Percentiles rank a stretch among this genome's conserved stretches.
Conservation (phyloP, 2,888 invertebrate species). For the Apamea sordens region DNA sequence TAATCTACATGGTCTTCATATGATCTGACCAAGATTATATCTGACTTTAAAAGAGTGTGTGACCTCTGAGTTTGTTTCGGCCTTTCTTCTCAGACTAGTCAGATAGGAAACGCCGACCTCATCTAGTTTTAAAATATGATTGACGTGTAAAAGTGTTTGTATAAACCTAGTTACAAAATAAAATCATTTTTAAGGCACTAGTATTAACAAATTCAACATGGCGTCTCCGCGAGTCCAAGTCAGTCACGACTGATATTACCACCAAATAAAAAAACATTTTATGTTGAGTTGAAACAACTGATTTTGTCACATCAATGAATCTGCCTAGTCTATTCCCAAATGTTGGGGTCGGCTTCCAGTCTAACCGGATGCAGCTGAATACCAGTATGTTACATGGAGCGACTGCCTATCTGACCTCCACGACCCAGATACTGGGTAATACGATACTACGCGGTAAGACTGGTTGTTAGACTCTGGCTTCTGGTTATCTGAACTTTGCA, state of each 20-base stretch:
- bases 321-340: not conserved
- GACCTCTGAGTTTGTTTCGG: no score
- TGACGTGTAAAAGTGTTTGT: no score
- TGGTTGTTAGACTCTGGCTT: not conserved
- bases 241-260: constrained; percentile 40
- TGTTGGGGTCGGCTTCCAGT: not conserved
- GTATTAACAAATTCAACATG: constrained; percentile 33
- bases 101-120: no score
- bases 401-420: no score
- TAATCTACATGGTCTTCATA: no score
- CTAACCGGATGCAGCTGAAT: not conserved
- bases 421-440: not conserved
- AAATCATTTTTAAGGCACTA: not conserved
- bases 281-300: constrained; percentile 39
- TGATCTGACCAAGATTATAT: no score
- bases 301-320: constrained; percentile 17
- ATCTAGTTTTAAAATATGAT: no score
- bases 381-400: not conserved
- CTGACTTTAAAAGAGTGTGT: no score
- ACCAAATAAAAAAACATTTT: constrained; percentile 37
- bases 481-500: not conserved
- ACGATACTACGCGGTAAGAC: not conserved
- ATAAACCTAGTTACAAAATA: no score
- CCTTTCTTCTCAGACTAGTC: no score
- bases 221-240: constrained; percentile 13